Conservation (phyloP, 2,888 invertebrate species). For the Hesperia comma region DNA sequence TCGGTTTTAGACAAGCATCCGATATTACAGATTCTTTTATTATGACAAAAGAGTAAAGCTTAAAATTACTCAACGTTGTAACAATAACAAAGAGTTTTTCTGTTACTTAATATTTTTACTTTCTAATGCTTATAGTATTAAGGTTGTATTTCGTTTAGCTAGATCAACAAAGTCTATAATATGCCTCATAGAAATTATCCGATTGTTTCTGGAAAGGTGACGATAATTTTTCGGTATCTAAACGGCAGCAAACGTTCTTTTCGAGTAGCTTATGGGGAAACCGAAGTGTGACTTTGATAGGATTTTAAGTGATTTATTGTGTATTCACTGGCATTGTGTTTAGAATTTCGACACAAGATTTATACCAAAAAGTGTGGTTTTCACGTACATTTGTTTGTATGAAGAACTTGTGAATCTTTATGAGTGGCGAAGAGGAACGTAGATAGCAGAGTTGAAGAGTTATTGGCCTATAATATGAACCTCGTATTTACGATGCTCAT, state of each 20-base stretch:
- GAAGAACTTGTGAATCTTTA: no score
- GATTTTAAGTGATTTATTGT: slow-evolving; percentile 69
- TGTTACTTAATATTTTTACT: background rate
- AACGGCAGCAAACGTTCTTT: slow-evolving; percentile 64
- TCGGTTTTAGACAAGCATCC: slow-evolving; percentile 46
- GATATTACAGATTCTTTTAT: slow-evolving; percentile 58
- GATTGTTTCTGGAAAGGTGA: slow-evolving; percentile 79
- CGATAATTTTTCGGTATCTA: slow-evolving; percentile 70
- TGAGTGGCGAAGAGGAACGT: no score
- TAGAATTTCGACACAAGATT: background rate
- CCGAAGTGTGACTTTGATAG: slow-evolving; percentile 63
- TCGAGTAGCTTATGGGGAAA: slow-evolving; percentile 79
- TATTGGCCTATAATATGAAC: no score
- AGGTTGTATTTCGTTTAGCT: slow-evolving; percentile 15
- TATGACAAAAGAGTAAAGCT: slow-evolving; percentile 54
- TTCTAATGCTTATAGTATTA: background rate
- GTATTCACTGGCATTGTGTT: background rate
- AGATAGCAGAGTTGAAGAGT: no score
- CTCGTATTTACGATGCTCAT: no score
- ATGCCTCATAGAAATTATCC: slow-evolving; percentile 64
- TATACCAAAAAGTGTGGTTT: no score
- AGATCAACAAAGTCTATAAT: background rate
- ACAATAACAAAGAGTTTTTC: background rate
- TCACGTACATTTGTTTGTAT: no score
- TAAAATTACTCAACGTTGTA: slow-evolving; percentile 50